A percentile compares a stretch with the other conserved stretches of the same genome.
Conservation (phyloP, 2,888 invertebrate species). For the Tiliacea aurago region DNA sequence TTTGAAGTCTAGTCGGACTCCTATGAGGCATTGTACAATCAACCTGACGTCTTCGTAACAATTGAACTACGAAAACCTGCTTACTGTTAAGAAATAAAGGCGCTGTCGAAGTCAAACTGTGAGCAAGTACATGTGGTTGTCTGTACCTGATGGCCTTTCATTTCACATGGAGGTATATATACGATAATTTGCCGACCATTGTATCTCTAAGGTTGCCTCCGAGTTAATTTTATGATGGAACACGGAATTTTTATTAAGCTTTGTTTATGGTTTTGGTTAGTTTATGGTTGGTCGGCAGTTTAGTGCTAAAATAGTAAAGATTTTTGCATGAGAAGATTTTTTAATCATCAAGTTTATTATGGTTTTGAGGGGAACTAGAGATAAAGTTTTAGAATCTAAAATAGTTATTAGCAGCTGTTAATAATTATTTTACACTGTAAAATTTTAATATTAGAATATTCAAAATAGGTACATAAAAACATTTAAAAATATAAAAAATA, state of each 20-base stretch:
- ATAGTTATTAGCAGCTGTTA: too few species aligned
- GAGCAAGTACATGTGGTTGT: neutral
- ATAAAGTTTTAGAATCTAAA: neutral
- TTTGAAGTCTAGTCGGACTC: constrained; percentile 35
- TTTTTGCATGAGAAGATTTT: neutral
- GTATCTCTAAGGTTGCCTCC: constrained; percentile 56
- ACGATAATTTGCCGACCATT: constrained; percentile 66
- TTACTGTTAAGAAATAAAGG: constrained; percentile 8
- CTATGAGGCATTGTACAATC: constrained; percentile 42
- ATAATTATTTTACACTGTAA: too few species aligned
- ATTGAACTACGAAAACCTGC: neutral
- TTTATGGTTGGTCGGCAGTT: neutral
- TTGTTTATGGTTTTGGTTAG: neutral
- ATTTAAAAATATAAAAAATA: too few species aligned
- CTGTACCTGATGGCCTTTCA: constrained; percentile 52
- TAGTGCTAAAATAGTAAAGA: neutral
- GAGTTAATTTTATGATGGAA: constrained; percentile 30
- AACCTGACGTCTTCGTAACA: neutral
- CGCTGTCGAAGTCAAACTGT: neutral
- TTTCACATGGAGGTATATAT: constrained; percentile 55
- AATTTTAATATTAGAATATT: too few species aligned
- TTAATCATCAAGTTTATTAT: neutral
- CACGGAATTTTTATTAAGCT: constrained; percentile 6
- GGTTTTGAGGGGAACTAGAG: neutral
- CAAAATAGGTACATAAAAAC: too few species aligned